phyloP scores from a whole-genome alignment of 2,113 vertebrate species.

The Phrynocephalus versicolor region DNA sequence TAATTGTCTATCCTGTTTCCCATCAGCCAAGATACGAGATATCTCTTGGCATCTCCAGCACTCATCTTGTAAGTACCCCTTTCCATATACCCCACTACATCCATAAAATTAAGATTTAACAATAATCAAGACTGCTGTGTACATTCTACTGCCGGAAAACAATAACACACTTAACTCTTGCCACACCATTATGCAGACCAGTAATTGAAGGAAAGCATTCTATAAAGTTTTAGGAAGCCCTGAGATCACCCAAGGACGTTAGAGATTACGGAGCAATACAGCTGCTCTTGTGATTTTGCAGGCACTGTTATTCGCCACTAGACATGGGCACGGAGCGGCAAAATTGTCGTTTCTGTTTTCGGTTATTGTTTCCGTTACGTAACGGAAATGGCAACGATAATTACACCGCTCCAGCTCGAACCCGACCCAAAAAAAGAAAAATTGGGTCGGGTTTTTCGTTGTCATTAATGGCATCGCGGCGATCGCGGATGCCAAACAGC shows the following conservation, averaged over 20 bases:
- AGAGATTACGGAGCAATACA: not conserved
- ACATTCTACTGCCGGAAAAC: not conserved
- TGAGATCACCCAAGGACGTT: not conserved
- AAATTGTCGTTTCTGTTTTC: too few relatives aligned
- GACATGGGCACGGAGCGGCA: too few relatives aligned
- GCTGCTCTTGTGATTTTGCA: not conserved
- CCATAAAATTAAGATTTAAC: not conserved
- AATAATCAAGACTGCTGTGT: not conserved
- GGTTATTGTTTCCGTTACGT: too few relatives aligned
- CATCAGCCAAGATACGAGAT: not conserved
- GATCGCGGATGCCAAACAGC: too few relatives aligned
- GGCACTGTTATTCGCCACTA: not conserved
- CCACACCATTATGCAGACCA: not conserved
- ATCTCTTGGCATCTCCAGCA: too few relatives aligned
- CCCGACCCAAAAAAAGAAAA: too few relatives aligned
- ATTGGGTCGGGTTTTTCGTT: too few relatives aligned
- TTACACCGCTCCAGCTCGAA: too few relatives aligned
- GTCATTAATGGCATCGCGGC: too few relatives aligned
- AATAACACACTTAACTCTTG: not conserved
- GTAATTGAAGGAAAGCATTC: not conserved
- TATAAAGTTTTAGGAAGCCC: not conserved
- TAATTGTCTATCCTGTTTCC: not conserved
- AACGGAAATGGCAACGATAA: too few relatives aligned
- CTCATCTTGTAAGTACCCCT: not conserved
- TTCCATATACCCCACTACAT: not conserved